Conservation (phyloP, 1,140 invertebrate genomes). For the Hyles vespertilio region DNA sequence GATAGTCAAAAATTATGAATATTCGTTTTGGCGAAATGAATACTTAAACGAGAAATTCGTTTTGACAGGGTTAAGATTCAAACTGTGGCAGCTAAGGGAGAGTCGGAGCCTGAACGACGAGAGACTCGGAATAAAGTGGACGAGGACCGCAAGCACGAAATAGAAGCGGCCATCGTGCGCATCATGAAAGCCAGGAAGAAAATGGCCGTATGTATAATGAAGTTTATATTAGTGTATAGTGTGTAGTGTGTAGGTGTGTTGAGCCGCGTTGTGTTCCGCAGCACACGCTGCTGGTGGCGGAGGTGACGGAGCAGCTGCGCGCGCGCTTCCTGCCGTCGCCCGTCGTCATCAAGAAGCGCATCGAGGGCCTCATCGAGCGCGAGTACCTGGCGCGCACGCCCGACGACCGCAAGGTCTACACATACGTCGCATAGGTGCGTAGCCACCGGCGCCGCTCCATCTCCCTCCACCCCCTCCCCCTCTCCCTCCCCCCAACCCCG, state of each 20-base stretch:
- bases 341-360: conserved; percentile 98
- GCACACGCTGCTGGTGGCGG: conserved; percentile 96
- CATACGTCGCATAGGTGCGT: conserved; percentile 89
- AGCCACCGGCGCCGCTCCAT: conserved; percentile 13
- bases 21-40: background rate
- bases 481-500: background rate
- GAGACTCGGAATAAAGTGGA: conserved; percentile 99
- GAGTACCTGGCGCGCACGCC: conserved; percentile 98
- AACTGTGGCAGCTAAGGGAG: conserved; percentile 97
- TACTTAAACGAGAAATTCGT: background rate
- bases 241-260: no score
- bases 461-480: background rate
- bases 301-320: conserved; percentile 98
- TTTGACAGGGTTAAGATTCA: conserved; percentile 90
- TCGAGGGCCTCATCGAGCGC: conserved; percentile 98
- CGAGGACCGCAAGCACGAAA: conserved; percentile 99
- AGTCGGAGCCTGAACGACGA: conserved; percentile 98
- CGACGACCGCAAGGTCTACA: conserved; percentile 96
- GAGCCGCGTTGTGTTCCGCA: conserved; percentile 54
- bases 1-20: no score
- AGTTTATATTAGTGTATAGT: conserved; percentile 18
- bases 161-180: conserved; percentile 99
- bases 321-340: conserved; percentile 97
- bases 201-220: conserved; percentile 82
- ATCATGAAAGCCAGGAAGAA: conserved; percentile 99